Conservation (phyloP, 2,113 vertebrate genomes). For the Myotis lucifugus region DNA sequence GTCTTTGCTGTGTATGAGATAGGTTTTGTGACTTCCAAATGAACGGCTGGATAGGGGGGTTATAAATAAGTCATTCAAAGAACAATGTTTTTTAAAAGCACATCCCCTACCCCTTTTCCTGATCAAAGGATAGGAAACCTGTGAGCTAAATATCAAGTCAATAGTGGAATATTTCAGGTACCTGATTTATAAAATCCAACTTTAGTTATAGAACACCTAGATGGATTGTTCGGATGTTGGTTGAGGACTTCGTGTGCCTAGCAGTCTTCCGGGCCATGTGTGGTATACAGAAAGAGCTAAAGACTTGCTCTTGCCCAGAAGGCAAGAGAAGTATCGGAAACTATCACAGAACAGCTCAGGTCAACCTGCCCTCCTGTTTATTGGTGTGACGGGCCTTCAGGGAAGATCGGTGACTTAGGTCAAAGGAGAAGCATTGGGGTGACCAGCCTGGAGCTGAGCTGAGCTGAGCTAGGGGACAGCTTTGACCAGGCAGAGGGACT, state of each 20-base stretch:
- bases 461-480: background rate
- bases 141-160: background rate
- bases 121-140: background rate
- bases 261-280: background rate
- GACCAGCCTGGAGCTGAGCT: background rate
- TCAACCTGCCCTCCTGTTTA: accelerated
- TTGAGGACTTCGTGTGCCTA: background rate
- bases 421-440: background rate
- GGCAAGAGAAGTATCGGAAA: background rate
- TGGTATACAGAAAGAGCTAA: background rate
- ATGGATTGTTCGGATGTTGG: too few relatives aligned
- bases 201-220: background rate
- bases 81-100: background rate
- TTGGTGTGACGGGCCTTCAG: background rate
- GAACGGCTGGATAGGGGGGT: background rate
- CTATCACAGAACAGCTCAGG: background rate
- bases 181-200: background rate
- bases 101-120: accelerated
- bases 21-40: conserved; percentile 40
- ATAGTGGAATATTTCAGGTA: background rate
- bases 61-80: conserved; percentile 48
- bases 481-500: accelerated
- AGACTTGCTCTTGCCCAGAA: background rate
- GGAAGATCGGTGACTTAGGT: background rate
- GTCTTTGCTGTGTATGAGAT: conserved; percentile 1